These are phyloP conservation scores for Eleutherodactylus coqui DNA, from an alignment of 2,797 vertebrate species.

Conservation along the genomic window DNA sequence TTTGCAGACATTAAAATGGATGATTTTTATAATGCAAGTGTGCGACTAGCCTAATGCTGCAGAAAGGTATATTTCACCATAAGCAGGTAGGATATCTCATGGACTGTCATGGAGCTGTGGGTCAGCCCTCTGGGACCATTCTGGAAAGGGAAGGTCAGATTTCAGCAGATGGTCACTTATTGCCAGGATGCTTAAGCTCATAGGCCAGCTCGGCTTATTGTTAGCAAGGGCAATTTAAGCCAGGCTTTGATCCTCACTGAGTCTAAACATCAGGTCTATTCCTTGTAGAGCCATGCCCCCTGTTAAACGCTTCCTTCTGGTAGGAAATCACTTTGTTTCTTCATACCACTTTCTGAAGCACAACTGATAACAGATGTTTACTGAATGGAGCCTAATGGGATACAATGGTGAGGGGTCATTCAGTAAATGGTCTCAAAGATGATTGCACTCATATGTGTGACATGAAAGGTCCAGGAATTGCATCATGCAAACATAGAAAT, in stretches of 20 bases:
- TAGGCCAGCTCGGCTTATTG: conserved; percentile 46
- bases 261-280: conserved; percentile 80
- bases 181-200: conserved; percentile 14
- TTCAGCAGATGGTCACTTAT: conserved; percentile 34
- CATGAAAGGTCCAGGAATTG: background rate
- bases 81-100: background rate
- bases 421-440: background rate
- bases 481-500: background rate
- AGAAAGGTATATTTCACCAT: background rate
- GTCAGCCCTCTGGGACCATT: background rate
- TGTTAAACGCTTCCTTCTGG: conserved; percentile 82
- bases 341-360: conserved; percentile 66
- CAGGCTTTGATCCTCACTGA: conserved; percentile 75
- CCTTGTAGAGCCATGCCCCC: conserved; percentile 76
- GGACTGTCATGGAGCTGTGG: background rate
- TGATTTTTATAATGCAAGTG: background rate
- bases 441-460: background rate
- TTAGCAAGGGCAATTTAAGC: conserved; percentile 68
- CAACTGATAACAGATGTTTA: conserved; percentile 73
- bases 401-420: conserved; percentile 58
- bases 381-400: conserved; percentile 73
- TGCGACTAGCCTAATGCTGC: too few species aligned
- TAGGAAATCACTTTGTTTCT: conserved; percentile 74
- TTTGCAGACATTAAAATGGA: too few species aligned
- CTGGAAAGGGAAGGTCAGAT: background rate